Evolutionary conservation across 2,797 vertebrate genomes (phyloP).

Genomic region (Ctenopoma multispine): DNA sequence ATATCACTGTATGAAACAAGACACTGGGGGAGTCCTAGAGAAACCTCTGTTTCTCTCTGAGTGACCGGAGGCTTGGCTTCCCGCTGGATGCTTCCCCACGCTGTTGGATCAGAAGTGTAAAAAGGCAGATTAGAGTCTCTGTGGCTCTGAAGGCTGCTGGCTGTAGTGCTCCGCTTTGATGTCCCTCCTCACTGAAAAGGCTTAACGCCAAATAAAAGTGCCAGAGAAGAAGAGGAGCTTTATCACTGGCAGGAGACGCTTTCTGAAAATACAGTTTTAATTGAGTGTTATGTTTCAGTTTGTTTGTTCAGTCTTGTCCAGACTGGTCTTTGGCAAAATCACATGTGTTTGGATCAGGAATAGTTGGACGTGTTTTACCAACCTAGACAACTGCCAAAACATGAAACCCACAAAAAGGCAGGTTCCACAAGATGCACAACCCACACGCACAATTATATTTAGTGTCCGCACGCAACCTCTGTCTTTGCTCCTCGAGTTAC

Average conservation of each 20-base stretch:
- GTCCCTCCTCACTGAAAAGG: slow-evolving; percentile 38
- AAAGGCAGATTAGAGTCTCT: slow-evolving; percentile 64
- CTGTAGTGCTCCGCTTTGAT: slow-evolving; percentile 58
- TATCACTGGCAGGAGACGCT: not conserved
- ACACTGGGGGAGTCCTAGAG: slow-evolving; percentile 25
- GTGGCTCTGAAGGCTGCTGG: slow-evolving; percentile 33
- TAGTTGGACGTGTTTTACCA: slow-evolving; percentile 43
- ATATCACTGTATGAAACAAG: not conserved
- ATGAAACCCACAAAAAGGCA: slow-evolving; percentile 45
- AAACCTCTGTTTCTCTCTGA: slow-evolving; percentile 4
- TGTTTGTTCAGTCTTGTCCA: slow-evolving; percentile 13
- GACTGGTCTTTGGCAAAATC: slow-evolving; percentile 26
- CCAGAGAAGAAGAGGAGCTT: slow-evolving; percentile 18
- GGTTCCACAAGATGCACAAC: slow-evolving; percentile 37
- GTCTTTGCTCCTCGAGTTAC: not conserved
- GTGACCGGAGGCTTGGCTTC: slow-evolving; percentile 13
- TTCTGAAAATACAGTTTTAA: slow-evolving; percentile 1
- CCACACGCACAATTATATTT: slow-evolving; percentile 54
- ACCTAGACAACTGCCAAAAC: slow-evolving; percentile 45
- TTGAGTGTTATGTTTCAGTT: slow-evolving; percentile 11
- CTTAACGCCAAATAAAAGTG: slow-evolving; percentile 33
- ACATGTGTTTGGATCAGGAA: slow-evolving; percentile 34
- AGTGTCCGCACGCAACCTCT: slow-evolving; percentile 33
- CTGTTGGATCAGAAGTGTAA: slow-evolving; percentile 38
- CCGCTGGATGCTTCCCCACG: slow-evolving; percentile 36